A percentile compares a stretch with the other conserved stretches of the same genome.
Conservation (phyloP, 2,797 vertebrate species). For the Anabacerthia variegaticeps region DNA sequence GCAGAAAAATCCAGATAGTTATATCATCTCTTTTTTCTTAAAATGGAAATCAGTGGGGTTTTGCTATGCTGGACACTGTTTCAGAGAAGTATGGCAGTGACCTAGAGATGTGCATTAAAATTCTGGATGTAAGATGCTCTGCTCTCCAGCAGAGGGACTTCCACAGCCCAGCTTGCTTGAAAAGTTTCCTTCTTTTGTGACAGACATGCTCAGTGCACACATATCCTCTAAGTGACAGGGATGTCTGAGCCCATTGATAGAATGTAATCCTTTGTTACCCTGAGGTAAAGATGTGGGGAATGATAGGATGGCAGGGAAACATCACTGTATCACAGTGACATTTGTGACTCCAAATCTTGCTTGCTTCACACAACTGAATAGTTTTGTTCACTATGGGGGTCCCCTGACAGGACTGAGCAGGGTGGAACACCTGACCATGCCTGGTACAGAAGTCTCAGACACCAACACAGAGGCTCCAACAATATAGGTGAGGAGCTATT, state of each 20-base stretch:
- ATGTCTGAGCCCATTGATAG: background rate
- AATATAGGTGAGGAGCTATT: background rate
- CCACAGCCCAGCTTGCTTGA: background rate
- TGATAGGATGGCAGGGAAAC: background rate
- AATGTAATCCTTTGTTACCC: background rate
- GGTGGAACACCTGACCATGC: background rate
- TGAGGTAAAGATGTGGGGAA: background rate
- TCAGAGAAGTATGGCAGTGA: background rate
- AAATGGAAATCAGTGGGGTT: background rate
- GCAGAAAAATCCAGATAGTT: background rate
- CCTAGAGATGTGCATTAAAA: background rate
- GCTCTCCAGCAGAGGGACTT: constrained; percentile 18
- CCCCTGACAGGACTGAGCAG: background rate
- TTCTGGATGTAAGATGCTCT: background rate
- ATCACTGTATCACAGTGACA: background rate
- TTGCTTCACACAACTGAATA: background rate
- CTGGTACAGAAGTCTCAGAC: background rate
- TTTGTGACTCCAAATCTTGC: background rate
- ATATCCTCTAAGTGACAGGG: background rate
- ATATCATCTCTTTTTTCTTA: background rate
- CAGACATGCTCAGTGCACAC: background rate
- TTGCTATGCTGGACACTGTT: background rate
- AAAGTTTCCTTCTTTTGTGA: background rate
- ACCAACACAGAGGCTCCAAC: background rate
- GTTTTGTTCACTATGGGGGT: background rate